Conservation (phyloP, 2,113 vertebrate species). For the Calyptomena viridis region DNA sequence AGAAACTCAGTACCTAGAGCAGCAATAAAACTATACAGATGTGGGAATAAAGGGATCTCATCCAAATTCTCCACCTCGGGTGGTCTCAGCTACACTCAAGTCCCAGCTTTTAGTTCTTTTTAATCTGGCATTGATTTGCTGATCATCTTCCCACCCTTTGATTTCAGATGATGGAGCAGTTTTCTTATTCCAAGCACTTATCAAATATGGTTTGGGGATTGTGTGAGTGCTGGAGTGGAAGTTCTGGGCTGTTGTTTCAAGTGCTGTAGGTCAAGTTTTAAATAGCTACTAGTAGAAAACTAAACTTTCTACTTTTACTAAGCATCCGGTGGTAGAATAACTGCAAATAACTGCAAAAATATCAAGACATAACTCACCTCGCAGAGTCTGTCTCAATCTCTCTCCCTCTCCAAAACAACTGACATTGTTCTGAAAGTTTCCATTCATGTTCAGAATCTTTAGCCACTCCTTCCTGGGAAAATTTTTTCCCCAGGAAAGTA, state of each 20-base stretch:
- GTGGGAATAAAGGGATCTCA: not conserved
- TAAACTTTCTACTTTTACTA: not conserved
- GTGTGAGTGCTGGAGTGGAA: not conserved
- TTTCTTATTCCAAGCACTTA: not conserved
- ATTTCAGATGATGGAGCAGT: not conserved
- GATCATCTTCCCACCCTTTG: not conserved
- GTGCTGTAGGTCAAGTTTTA: not conserved
- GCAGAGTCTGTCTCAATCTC: not conserved
- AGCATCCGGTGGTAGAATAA: not conserved
- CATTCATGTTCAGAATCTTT: not conserved
- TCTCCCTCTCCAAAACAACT: not conserved
- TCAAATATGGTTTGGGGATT: not conserved
- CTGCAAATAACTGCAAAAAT: not conserved
- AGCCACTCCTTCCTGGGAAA: not conserved
- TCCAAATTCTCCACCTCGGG: accelerated
- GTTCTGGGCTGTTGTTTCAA: not conserved
- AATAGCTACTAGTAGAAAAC: not conserved
- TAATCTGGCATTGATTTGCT: not conserved
- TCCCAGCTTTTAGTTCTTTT: not conserved
- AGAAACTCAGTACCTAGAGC: not conserved
- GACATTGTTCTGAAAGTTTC: not conserved
- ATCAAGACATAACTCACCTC: not conserved
- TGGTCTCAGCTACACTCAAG: not conserved
- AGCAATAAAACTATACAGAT: not conserved
- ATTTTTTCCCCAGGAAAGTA: not conserved